Evolutionary conservation across 2,797 vertebrate genomes (phyloP).

Genomic region (Mormyrus hasselquistii): DNA sequence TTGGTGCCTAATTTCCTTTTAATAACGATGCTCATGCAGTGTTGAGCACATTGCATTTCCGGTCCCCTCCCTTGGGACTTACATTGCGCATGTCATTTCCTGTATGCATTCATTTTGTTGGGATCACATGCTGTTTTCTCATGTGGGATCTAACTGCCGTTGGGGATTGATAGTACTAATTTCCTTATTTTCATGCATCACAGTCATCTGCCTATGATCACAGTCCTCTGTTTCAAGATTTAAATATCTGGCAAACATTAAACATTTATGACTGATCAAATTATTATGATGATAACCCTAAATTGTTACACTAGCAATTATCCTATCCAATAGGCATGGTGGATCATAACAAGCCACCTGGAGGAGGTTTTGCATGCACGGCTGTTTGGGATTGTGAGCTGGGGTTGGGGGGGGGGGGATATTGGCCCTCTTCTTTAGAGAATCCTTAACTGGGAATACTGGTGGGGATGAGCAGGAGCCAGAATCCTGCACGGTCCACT

Average conservation of each 20-base stretch:
- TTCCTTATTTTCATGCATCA: not conserved
- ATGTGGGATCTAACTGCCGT: not conserved
- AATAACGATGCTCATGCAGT: not conserved
- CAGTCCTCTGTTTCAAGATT: not conserved
- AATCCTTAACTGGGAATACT: not conserved
- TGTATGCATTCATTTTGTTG: not conserved
- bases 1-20: constrained; percentile 1
- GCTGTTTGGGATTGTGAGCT: not conserved
- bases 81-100: not conserved
- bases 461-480: not conserved
- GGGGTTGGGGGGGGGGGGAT: not conserved
- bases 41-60: not conserved
- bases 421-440: not conserved
- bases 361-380: not conserved
- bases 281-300: not conserved
- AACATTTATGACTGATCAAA: not conserved
- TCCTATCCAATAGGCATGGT: not conserved
- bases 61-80: not conserved
- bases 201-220: not conserved
- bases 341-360: not conserved
- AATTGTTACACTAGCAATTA: not conserved
- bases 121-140: not conserved
- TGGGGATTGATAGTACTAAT: not conserved
- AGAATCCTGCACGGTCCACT: no score
- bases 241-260: not conserved